Base-by-base conservation (phyloP, 2,888 invertebrate genomes). In the Philaethria dido region DNA sequence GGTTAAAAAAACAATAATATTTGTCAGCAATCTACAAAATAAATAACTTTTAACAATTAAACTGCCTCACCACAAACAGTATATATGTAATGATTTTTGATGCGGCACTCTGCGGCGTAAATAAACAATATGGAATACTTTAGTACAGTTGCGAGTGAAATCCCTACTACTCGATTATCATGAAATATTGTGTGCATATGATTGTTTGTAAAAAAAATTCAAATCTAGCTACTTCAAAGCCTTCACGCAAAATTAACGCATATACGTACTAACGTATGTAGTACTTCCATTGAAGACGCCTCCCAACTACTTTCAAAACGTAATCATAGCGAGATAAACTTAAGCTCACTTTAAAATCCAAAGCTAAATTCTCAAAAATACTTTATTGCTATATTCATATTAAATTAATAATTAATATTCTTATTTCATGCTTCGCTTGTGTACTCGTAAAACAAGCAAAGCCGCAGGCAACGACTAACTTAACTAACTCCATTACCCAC, bases 1-100 rank as follows among this genome's bases (percentile, higher is more conserved):
- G 29, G 3, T 29, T 29, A 29, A 29, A 3, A 29, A 54, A 20
- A 20, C n/a, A 22, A 20, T 6, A 57, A 42, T 39, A 22, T 39
- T 39, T n/a, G 4, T 22, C 9, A n/a, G n/a, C 36, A 20, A 57
- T 57, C 9, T 39, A 20, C 39, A 57, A 42, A 57, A 57, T 39
- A 57, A 57, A 57, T 42, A 42, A n/a, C n/a, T 9, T 22, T 57
- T 14, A 57, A 39, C 55, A 57, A 57, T 57, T 39, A 57, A 57
- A 20, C 55, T 11, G 39, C 22, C 39, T 9, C 8, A 57, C 39
- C 55, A n/a, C 55, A 57, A 57, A 57, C 5, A 22, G 55, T 57
- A 42, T 42, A 6, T 20, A 2, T 20, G n/a, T 57, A 57, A 57
- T 57, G 55, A 57, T 39, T 57, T 57, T 42, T 39, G 55, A 57